phyloP scores from a whole-genome alignment of 2,888 invertebrate species.

The Xanthia icteritia region DNA sequence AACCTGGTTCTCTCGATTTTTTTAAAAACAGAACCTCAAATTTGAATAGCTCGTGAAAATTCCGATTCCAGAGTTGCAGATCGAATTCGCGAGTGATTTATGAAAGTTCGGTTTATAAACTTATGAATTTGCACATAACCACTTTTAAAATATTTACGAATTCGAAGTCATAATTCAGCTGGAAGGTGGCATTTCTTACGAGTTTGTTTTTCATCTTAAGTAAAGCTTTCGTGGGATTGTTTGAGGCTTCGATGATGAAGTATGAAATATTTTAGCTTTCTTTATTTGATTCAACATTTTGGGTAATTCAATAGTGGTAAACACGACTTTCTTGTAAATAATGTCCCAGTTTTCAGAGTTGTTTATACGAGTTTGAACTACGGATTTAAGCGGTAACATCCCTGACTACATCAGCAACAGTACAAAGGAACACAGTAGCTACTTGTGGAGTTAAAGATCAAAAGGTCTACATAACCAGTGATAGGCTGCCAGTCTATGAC shows the following conservation, averaged over 20 bases:
- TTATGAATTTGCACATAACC: constrained; percentile 16
- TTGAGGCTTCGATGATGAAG: constrained; percentile 26
- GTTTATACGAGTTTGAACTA: neutral
- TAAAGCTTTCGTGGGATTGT: constrained; percentile 25
- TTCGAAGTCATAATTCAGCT: constrained; percentile 35
- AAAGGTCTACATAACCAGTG: constrained; percentile 33
- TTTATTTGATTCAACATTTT: constrained; percentile 30
- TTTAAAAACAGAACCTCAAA: constrained; percentile 9
- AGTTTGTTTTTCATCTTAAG: constrained; percentile 4
- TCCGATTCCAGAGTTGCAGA: constrained; percentile 5
- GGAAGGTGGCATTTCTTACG: constrained; percentile 13
- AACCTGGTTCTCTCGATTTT: constrained; percentile 1
- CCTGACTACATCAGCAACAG: constrained; percentile 2
- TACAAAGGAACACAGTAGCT: constrained; percentile 23
- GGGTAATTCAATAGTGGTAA: constrained; percentile 6
- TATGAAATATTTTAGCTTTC: constrained; percentile 30
- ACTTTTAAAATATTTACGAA: constrained; percentile 35
- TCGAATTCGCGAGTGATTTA: constrained; percentile 47
- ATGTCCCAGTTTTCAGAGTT: constrained; percentile 6
- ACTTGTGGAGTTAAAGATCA: constrained; percentile 31
- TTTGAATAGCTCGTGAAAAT: constrained; percentile 42
- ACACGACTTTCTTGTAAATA: constrained; percentile 14
- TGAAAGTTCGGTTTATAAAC: constrained; percentile 30
- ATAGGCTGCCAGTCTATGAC: constrained; percentile 39
- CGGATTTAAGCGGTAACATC: neutral